Evolutionary conservation across 2,797 vertebrate species (phyloP).

Genomic region (Enteromius anoplus): DNA sequence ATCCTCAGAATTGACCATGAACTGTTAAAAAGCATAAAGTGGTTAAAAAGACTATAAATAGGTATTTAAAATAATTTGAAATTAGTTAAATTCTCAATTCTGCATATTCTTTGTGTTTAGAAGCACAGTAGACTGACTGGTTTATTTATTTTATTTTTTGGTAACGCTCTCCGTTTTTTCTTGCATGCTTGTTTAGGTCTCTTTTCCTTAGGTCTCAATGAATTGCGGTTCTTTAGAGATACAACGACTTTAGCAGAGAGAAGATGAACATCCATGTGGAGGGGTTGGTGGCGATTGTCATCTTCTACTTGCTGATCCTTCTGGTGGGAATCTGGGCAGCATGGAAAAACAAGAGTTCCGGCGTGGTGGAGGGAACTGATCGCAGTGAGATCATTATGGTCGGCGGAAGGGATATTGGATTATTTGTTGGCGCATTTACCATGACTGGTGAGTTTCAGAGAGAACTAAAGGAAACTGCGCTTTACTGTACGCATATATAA

Average conservation of each 20-base stretch:
- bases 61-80: neutral
- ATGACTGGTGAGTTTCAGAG: conserved; percentile 87
- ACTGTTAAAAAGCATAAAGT: neutral
- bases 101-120: neutral
- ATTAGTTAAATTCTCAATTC: neutral
- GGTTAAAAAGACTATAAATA: neutral
- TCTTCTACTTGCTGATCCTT: conserved; percentile 94
- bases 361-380: conserved; percentile 81
- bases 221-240: conserved; percentile 67
- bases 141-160: no score
- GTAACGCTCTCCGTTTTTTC: neutral
- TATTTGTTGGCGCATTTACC: conserved; percentile 95
- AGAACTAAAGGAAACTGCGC: neutral
- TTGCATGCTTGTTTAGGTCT: neutral
- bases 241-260: conserved; percentile 61
- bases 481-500: neutral
- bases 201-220: conserved; percentile 71
- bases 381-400: conserved; percentile 97
- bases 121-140: neutral
- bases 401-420: conserved; percentile 93
- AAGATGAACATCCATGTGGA: conserved; percentile 92
- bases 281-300: conserved; percentile 90
- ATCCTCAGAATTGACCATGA: neutral
- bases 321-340: conserved; percentile 97
- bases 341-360: conserved; percentile 95